Base-by-base conservation (phyloP, 2,113 vertebrate genomes). In the Paramormyrops kingsleyae region DNA sequence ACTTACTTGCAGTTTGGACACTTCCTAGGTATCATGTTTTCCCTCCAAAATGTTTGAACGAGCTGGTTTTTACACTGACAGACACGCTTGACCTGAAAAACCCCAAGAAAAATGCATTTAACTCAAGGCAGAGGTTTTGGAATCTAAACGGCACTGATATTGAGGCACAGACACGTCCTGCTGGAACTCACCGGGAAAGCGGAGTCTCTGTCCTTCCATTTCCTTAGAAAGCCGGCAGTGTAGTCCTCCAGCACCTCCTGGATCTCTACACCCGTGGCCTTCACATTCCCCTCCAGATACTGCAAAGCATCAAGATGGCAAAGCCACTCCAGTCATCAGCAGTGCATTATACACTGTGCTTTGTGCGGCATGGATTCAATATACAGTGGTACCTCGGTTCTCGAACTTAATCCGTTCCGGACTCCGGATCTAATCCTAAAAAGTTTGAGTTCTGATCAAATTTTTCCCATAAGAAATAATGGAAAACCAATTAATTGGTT, bases 1-100 rank as follows among this genome's bases (percentile, higher is more conserved):
- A 95, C 97, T 97, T 93, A 99, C 99, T 95, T 96, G 97, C 99
- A 99, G 91, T 97, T 93, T 6, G 97, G 96, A 89, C 99, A 99
- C 90, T 95, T 97, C 93, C 95, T 97, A 1, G 95, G 91, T 10
- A 24, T 88, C 97, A 97, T 98, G 0, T 99, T 95, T 7, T 84
- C 15, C 92, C 91, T 99, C 99, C 99, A 99, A 92, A 99, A 99
- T 19, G 95, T 84, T 15, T 93, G 92, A 15, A 98, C 94, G 90
- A 99, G 93, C 84, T 92, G 96, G 93, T 91, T 93, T 91, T 94
- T 97, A 93, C 95, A 97, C 66, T 98, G 97, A 49, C 98, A 98
- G 0, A 99, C 94, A 13, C 97, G 98, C 94, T 99, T 99, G 52
- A 98, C 97, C 99, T 99, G 92, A 87, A 9, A 15, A 74, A 83